A percentile compares a stretch with the other conserved stretches of the same genome.
Evolutionary conservation across 1,140 invertebrate genomes (phyloP).

Genomic region (Drosophila triauraria): DNA sequence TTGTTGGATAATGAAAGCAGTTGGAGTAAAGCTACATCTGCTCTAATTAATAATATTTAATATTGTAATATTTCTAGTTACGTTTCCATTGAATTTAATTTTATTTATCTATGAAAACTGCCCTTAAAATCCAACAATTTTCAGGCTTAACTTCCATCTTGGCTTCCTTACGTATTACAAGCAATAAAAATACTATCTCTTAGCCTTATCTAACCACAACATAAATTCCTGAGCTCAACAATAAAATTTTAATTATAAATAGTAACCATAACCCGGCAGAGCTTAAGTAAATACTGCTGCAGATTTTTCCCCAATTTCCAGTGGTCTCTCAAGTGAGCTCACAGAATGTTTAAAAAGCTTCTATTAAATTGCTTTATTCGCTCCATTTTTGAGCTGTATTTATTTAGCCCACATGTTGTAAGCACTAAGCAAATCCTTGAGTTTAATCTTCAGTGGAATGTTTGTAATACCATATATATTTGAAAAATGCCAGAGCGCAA

Average conservation of each 20-base stretch:
- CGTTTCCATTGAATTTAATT: no score
- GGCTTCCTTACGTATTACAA: no score
- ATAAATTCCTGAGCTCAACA: background rate
- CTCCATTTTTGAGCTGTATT: slow-evolving; percentile 1
- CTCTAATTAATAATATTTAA: no score
- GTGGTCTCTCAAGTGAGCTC: background rate
- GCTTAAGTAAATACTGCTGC: background rate
- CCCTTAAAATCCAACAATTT: no score
- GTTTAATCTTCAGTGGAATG: slow-evolving; percentile 40
- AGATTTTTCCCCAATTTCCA: background rate
- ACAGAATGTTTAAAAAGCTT: slow-evolving; percentile 6
- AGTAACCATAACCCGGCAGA: background rate
- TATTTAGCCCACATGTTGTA: slow-evolving; percentile 25
- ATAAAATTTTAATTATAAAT: background rate
- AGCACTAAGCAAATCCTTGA: slow-evolving; percentile 42
- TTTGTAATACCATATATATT: slow-evolving; percentile 44
- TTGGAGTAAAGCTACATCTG: no score
- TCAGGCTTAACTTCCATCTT: no score
- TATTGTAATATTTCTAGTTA: background rate
- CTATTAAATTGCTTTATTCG: background rate
- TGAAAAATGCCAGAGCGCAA: slow-evolving; percentile 42
- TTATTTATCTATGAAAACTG: no score
- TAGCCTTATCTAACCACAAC: no score
- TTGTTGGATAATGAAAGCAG: no score
- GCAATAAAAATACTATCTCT: no score